Evolutionary conservation across 2,113 vertebrate species (phyloP).

Genomic region (Ctenodactylus gundi): DNA sequence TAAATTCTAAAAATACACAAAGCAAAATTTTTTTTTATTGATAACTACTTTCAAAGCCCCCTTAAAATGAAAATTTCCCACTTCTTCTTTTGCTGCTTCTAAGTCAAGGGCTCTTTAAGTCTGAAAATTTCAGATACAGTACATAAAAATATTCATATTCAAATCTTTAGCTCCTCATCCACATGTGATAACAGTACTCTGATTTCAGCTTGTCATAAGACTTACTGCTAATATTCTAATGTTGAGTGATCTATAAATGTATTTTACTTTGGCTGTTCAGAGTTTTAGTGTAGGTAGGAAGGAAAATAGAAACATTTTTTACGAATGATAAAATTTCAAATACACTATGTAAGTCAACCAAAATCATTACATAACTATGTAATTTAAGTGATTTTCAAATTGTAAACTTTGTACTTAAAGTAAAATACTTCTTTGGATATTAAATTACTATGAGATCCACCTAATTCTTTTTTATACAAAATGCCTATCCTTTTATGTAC

Average conservation of each 20-base stretch:
- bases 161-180: not conserved
- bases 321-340: constrained; percentile 35
- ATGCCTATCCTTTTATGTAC: not conserved
- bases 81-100: not conserved
- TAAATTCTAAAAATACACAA: not conserved
- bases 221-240: not conserved
- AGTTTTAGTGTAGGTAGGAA: not conserved
- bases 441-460: not conserved
- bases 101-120: not conserved
- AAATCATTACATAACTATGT: not conserved
- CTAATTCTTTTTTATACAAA: constrained; percentile 21
- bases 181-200: not conserved
- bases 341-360: not conserved
- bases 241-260: not conserved
- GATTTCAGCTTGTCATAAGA: not conserved
- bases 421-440: constrained; percentile 15
- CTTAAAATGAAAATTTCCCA: not conserved
- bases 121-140: not conserved
- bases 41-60: not conserved
- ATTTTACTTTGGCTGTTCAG: not conserved
- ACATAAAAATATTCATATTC: not conserved
- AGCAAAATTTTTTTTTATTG: not conserved
- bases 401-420: not conserved
- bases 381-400: constrained; percentile 16
- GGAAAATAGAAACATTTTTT: constrained; percentile 17